These are phyloP conservation scores for Carassius carassius DNA, from an alignment of 2,113 vertebrate genomes.

Conservation along the genomic window DNA sequence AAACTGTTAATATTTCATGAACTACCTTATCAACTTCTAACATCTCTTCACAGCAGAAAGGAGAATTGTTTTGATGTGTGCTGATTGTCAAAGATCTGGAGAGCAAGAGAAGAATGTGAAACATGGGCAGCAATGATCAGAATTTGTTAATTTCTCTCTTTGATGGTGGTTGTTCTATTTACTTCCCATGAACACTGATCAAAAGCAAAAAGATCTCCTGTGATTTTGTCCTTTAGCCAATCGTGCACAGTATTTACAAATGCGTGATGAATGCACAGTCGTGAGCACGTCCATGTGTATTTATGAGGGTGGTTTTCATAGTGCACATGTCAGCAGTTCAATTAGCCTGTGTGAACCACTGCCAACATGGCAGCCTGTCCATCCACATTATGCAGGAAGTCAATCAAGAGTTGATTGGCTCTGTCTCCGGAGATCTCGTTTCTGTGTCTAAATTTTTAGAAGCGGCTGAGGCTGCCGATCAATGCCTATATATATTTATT, in stretches of 20 bases:
- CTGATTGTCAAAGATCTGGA: background rate
- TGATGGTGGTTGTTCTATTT: slow-evolving; percentile 34
- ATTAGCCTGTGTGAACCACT: background rate
- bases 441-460: background rate
- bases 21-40: background rate
- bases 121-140: background rate
- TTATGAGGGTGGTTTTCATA: background rate
- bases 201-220: background rate
- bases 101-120: background rate
- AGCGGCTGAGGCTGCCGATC: slow-evolving; percentile 6
- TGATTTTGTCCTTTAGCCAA: background rate
- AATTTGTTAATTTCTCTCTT: slow-evolving; percentile 9
- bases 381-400: slow-evolving; percentile 26
- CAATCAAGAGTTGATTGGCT: slow-evolving; percentile 22
- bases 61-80: background rate
- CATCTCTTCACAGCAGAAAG: background rate
- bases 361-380: background rate
- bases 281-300: slow-evolving; percentile 10
- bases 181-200: slow-evolving; percentile 25
- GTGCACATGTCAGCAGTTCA: slow-evolving; percentile 17
- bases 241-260: background rate
- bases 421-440: background rate
- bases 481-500: too few relatives aligned
- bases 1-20: background rate
- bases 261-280: slow-evolving; percentile 33